Evolutionary conservation across 2,113 vertebrate genomes (phyloP).

Genomic region (Bubo blakistoni): DNA sequence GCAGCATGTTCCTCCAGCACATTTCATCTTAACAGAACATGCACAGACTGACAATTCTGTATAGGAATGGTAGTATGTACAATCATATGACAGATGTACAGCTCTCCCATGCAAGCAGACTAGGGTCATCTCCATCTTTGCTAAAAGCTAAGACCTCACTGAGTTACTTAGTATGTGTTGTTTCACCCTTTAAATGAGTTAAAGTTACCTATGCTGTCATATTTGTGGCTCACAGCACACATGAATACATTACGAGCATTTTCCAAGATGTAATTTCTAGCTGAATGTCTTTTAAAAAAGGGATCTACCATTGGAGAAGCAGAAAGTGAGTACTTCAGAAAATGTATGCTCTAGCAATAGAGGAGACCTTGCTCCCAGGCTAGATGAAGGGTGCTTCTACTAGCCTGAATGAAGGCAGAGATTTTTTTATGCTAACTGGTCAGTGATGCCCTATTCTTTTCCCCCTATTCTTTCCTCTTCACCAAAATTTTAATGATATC

Average conservation of each 20-base stretch:
- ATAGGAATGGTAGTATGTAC: neutral
- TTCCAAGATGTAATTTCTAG: neutral
- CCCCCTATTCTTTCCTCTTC: neutral
- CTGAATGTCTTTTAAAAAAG: neutral
- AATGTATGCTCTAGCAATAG: neutral
- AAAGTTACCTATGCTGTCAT: neutral
- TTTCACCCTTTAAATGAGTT: neutral
- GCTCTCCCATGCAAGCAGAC: neutral
- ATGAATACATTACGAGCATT: fast-evolving
- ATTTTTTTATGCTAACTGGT: neutral
- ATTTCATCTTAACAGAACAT: neutral
- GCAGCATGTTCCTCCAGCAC: neutral
- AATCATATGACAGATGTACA: neutral
- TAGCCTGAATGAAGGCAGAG: neutral
- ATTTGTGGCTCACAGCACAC: neutral
- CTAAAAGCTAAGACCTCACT: neutral
- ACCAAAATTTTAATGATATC: neutral
- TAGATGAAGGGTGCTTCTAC: neutral
- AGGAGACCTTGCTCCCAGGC: neutral
- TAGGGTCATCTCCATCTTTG: neutral
- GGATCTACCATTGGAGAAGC: neutral
- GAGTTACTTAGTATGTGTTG: neutral
- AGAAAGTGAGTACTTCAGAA: neutral
- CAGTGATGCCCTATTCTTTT: neutral
- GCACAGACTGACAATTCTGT: neutral